phyloP scores from a whole-genome alignment of 2,113 vertebrate genomes.

The Lagopus muta region DNA sequence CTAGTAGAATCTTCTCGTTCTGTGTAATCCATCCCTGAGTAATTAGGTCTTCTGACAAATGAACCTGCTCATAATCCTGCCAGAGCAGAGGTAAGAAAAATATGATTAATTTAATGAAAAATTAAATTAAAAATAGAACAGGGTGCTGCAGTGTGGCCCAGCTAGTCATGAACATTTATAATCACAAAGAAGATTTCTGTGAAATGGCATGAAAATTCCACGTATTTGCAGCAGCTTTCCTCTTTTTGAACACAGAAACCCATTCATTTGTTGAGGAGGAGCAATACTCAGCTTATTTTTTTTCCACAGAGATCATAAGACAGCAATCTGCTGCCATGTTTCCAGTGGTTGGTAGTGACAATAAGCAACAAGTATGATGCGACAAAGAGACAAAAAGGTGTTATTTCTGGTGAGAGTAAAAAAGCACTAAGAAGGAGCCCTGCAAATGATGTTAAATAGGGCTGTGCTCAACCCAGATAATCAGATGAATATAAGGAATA shows the following conservation, averaged over 20 bases:
- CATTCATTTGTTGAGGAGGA: fast-evolving
- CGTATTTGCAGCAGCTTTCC: not conserved
- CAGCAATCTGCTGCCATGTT: not conserved
- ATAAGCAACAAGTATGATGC: not conserved
- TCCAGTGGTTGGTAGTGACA: not conserved
- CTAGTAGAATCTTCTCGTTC: not conserved
- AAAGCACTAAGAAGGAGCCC: not conserved
- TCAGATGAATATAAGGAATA: not conserved
- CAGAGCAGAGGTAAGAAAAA: not conserved
- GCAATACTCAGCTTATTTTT: not conserved
- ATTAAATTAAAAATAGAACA: conserved; percentile 15
- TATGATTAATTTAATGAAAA: conserved; percentile 18
- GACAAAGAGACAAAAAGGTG: not conserved
- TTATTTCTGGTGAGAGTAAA: not conserved
- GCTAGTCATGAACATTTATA: not conserved
- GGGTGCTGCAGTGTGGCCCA: conserved; percentile 18
- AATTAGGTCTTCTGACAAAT: conserved; percentile 26
- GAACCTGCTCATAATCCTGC: not conserved
- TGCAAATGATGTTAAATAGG: not conserved
- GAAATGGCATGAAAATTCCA: not conserved
- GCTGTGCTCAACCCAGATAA: not conserved
- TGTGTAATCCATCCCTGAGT: fast-evolving
- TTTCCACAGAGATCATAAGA: not conserved
- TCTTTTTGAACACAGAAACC: not conserved
- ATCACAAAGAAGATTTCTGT: conserved; percentile 39